phyloP scores from a whole-genome alignment of 2,113 vertebrate species.

The Halcyon malimbica region DNA sequence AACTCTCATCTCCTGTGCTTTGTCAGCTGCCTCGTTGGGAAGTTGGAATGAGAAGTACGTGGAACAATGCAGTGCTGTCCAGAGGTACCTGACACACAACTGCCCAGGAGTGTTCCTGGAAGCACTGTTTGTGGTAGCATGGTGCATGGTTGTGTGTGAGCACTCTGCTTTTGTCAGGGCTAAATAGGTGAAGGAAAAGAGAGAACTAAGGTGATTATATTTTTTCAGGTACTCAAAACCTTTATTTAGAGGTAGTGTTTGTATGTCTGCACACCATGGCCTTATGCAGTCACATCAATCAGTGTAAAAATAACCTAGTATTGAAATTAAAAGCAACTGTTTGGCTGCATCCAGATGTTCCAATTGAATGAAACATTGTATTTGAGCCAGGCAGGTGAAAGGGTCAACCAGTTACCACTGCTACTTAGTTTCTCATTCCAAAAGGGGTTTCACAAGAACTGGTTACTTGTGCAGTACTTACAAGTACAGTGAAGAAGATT shows the following conservation, averaged over 20 bases:
- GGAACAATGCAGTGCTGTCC: background rate
- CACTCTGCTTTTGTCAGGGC: background rate
- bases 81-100: background rate
- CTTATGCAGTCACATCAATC: background rate
- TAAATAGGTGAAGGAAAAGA: background rate
- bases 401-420: background rate
- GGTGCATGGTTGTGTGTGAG: fast-evolving
- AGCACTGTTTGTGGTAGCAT: fast-evolving
- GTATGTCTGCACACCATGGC: too few species aligned
- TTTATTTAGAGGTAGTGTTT: background rate
- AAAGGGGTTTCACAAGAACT: background rate
- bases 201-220: background rate
- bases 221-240: background rate
- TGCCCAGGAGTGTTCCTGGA: background rate
- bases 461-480: background rate
- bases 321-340: background rate
- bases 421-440: background rate
- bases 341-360: background rate
- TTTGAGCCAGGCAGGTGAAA: background rate
- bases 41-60: background rate
- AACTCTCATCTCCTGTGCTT: background rate
- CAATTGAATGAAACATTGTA: background rate
- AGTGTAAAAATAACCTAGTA: background rate
- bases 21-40: background rate
- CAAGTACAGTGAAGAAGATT: background rate